Evolutionary conservation across 92 coral and sea anemone genomes (phyloP).

Genomic region (Parazoanthus atlanticus): DNA sequence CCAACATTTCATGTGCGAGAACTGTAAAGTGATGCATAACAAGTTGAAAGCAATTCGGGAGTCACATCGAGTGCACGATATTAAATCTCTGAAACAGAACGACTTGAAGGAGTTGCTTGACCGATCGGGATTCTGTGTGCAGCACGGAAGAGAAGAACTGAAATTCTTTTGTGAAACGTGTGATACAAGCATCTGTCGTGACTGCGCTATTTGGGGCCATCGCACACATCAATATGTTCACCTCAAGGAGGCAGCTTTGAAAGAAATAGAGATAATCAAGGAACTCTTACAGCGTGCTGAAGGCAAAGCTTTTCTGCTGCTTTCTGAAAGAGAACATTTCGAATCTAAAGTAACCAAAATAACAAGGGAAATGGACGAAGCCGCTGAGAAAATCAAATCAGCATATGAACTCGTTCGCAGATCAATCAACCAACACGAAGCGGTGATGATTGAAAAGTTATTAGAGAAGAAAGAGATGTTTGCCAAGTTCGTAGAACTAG

Average conservation of each 20-base stretch:
- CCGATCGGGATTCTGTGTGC: constrained; percentile 26
- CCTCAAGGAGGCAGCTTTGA: constrained; percentile 39
- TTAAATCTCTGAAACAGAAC: constrained; percentile 17
- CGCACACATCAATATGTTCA: constrained; percentile 18
- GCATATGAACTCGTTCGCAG: constrained; percentile 22
- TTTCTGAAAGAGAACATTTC: constrained; percentile 26
- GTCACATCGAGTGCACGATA: constrained; percentile 10
- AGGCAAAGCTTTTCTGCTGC: constrained; percentile 9
- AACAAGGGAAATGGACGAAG: constrained; percentile 22
- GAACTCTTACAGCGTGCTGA: constrained; percentile 26
- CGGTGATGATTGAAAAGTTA: constrained; percentile 26
- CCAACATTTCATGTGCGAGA: constrained; percentile 39
- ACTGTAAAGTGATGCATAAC: constrained; percentile 30
- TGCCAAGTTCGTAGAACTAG: not conserved
- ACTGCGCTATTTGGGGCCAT: constrained; percentile 34
- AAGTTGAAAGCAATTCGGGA: constrained; percentile 33
- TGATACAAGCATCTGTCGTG: constrained; percentile 33
- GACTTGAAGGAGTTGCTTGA: constrained; percentile 33
- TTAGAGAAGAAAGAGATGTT: not conserved
- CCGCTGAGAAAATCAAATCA: constrained; percentile 12
- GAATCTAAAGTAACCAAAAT: constrained; percentile 37
- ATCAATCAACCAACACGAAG: constrained; percentile 29
- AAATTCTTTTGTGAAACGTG: constrained; percentile 42
- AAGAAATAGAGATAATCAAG: constrained; percentile 27
- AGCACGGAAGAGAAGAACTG: constrained; percentile 26